These are phyloP conservation scores for Drosophila sp. DNA, from an alignment of 1,140 invertebrate species.

Conservation along the genomic window DNA sequence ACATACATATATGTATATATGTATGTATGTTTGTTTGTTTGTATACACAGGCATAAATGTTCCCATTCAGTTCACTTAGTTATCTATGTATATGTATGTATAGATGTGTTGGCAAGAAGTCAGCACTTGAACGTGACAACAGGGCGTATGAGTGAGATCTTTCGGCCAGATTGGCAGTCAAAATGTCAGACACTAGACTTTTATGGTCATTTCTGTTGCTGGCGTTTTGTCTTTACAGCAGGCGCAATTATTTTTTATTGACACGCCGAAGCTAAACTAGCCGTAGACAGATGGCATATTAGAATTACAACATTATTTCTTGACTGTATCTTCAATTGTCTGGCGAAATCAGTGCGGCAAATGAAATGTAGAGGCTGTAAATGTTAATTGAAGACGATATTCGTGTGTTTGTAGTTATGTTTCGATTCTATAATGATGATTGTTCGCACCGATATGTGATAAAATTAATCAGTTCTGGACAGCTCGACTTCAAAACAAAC, in stretches of 20 bases:
- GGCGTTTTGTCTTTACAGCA: slow-evolving; percentile 26
- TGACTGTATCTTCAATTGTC: slow-evolving; percentile 11
- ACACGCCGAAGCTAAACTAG: slow-evolving; percentile 22
- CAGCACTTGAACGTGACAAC: slow-evolving; percentile 36
- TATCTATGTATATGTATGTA: background rate
- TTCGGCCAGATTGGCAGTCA: slow-evolving; percentile 25
- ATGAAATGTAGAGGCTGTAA: slow-evolving; percentile 9
- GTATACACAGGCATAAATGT: slow-evolving; percentile 25
- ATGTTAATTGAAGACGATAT: background rate
- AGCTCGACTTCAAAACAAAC: background rate
- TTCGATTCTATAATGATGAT: background rate
- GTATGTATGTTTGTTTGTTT: background rate
- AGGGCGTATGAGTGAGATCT: slow-evolving; percentile 41
- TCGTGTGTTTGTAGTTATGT: background rate
- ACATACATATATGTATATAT: slow-evolving; percentile 16
- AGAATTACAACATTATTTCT: background rate
- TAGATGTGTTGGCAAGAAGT: slow-evolving; percentile 14
- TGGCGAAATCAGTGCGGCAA: slow-evolving; percentile 5
- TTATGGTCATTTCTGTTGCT: slow-evolving; percentile 32
- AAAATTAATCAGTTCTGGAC: slow-evolving; percentile 9
- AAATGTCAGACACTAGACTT: slow-evolving; percentile 43
- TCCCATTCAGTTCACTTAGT: slow-evolving; percentile 34
- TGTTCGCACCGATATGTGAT: slow-evolving; percentile 1
- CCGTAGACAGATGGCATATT: slow-evolving; percentile 32
- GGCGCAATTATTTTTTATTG: slow-evolving; percentile 62